Percentiles rank a stretch among this genome's conserved stretches.
Evolutionary conservation across 1,140 invertebrate species (phyloP).

Genomic region (Drosophila kanapiae): DNA sequence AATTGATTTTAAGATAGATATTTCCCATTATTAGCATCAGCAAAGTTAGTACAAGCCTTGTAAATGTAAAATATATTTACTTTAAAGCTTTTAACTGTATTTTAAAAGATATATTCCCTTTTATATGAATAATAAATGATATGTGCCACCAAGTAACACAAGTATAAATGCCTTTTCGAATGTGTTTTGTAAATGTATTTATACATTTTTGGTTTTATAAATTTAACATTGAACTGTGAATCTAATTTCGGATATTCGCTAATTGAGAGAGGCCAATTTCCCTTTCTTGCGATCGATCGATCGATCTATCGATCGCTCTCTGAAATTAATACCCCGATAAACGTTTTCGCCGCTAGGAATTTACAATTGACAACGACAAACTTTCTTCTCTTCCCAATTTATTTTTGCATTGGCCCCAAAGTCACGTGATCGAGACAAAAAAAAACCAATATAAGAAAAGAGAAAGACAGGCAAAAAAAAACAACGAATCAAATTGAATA

Average conservation of each 20-base stretch:
- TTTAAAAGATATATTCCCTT: not conserved
- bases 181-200: not conserved
- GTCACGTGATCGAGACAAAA: conserved; percentile 24
- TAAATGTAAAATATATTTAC: not conserved
- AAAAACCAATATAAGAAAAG: not conserved
- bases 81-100: not conserved
- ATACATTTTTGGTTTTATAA: not conserved
- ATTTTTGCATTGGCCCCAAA: conserved; percentile 23
- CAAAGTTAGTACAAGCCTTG: too few species aligned
- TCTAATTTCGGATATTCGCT: conserved; percentile 14
- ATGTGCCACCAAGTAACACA: too few species aligned
- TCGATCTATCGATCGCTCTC: conserved; percentile 8
- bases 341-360: conserved; percentile 21
- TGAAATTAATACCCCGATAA: conserved; percentile 27
- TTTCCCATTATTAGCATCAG: too few species aligned
- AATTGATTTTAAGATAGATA: not conserved
- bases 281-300: conserved; percentile 19
- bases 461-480: not conserved
- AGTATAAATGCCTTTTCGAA: not conserved
- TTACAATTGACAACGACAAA: conserved; percentile 5
- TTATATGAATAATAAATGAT: too few species aligned
- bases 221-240: conserved; percentile 15
- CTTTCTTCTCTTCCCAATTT: conserved; percentile 29
- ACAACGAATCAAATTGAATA: conserved; percentile 14
- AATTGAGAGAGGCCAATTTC: conserved; percentile 13